Percentiles rank a stretch among this genome's conserved stretches.
Evolutionary conservation across 2,113 vertebrate genomes (phyloP).

Genomic region (Sus scrofa): DNA sequence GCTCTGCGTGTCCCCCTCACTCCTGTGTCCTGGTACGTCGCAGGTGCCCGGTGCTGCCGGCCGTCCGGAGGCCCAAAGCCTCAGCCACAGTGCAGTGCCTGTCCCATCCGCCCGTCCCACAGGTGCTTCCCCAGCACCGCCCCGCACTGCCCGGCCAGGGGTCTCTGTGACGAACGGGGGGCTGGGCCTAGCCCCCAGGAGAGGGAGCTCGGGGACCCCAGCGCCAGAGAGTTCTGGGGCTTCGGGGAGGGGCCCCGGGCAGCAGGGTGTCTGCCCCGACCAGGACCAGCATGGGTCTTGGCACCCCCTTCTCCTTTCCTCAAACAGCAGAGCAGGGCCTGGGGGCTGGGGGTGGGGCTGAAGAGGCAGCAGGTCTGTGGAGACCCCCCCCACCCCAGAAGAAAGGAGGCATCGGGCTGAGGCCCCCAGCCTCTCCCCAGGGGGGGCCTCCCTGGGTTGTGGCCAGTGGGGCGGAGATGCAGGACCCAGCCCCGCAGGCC

Average conservation of each 20-base stretch:
- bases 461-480: too few species aligned
- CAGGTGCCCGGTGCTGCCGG: fast-evolving
- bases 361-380: neutral
- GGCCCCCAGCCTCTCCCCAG: neutral
- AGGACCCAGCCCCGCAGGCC: too few species aligned
- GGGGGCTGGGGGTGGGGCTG: too few species aligned
- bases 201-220: neutral
- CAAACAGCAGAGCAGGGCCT: neutral
- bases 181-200: neutral
- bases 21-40: neutral
- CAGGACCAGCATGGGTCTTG: neutral
- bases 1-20: fast-evolving
- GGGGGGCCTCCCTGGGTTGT: too few species aligned
- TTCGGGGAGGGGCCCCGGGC: too few species aligned
- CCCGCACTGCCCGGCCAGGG: neutral
- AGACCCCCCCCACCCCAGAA: neutral
- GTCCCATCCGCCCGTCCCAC: fast-evolving
- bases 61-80: neutral
- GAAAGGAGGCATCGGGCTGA: fast-evolving
- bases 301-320: too few species aligned
- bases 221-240: neutral
- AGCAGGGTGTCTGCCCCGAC: too few species aligned
- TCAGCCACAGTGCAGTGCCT: neutral
- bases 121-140: fast-evolving
- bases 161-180: neutral